Percentiles rank a stretch among this genome's conserved stretches.
phyloP scores from a whole-genome alignment of 2,797 vertebrate species.

The Sebastes taczanowskii region DNA sequence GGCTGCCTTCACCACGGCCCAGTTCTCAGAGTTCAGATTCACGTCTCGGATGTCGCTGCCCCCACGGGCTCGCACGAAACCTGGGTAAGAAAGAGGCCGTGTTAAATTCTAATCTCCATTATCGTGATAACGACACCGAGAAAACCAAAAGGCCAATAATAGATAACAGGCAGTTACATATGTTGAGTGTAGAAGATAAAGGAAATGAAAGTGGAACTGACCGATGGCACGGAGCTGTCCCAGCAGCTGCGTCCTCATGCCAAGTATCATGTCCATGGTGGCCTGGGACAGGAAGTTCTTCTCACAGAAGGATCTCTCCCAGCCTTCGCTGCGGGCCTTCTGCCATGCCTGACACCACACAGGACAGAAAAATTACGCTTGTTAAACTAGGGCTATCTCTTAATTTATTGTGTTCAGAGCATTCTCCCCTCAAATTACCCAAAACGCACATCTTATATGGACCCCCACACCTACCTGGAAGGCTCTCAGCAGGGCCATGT shows the following conservation, averaged over 20 bases:
- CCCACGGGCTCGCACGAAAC: slow-evolving; percentile 92
- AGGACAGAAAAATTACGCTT: neutral
- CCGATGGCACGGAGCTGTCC: slow-evolving; percentile 96
- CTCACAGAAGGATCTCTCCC: slow-evolving; percentile 94
- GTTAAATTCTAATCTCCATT: neutral
- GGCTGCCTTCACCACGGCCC: slow-evolving; percentile 95
- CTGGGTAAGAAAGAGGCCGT: slow-evolving; percentile 63
- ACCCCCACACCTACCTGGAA: slow-evolving; percentile 87
- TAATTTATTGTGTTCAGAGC: neutral
- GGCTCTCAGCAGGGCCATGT: slow-evolving; percentile 94
- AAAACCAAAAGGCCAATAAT: no score
- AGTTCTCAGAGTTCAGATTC: slow-evolving; percentile 96
- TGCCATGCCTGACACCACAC: slow-evolving; percentile 89
- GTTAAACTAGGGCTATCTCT: no score
- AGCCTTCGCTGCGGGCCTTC: slow-evolving; percentile 91
- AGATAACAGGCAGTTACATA: neutral
- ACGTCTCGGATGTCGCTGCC: slow-evolving; percentile 91
- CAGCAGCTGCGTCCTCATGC: slow-evolving; percentile 93
- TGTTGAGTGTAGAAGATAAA: neutral
- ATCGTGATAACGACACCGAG: no score
- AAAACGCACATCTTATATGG: neutral
- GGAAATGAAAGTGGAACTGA: slow-evolving; percentile 58
- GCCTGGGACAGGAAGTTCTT: slow-evolving; percentile 95
- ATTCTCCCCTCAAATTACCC: neutral
- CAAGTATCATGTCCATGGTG: slow-evolving; percentile 94